A percentile compares a stretch with the other conserved stretches of the same genome.
These are phyloP conservation scores for Coluber constrictor DNA, from an alignment of 2,797 vertebrate species.

Conservation along the genomic window DNA sequence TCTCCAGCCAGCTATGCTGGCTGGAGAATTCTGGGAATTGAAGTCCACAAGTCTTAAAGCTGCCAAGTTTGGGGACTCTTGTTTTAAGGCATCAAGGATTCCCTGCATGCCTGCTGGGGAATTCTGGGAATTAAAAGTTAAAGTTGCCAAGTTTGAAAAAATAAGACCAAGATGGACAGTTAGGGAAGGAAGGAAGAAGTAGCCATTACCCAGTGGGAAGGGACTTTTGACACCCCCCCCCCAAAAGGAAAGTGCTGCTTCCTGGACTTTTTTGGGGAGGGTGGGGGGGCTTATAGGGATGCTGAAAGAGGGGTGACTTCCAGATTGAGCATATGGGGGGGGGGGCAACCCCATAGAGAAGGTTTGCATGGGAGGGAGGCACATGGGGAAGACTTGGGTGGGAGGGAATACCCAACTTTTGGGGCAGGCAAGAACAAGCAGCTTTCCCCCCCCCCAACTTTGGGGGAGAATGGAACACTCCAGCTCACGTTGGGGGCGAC, in stretches of 20 bases:
- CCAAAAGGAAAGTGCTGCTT: background rate
- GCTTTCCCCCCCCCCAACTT: background rate
- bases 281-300: background rate
- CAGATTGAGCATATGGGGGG: background rate
- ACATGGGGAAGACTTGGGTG: background rate
- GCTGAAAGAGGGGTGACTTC: background rate
- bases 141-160: background rate
- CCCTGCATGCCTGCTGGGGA: background rate
- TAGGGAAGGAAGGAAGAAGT: background rate
- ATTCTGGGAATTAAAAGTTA: background rate
- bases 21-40: too few relatives aligned
- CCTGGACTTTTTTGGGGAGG: background rate
- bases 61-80: too few relatives aligned
- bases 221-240: too few relatives aligned
- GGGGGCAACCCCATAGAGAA: too few relatives aligned
- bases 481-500: too few relatives aligned
- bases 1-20: too few relatives aligned
- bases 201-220: too few relatives aligned
- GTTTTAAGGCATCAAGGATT: too few relatives aligned
- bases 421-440: background rate
- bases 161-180: background rate
- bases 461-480: background rate
- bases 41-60: too few relatives aligned
- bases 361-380: background rate
- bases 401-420: background rate